phyloP scores from a whole-genome alignment of 2,113 vertebrate species.

The Esox niger region DNA sequence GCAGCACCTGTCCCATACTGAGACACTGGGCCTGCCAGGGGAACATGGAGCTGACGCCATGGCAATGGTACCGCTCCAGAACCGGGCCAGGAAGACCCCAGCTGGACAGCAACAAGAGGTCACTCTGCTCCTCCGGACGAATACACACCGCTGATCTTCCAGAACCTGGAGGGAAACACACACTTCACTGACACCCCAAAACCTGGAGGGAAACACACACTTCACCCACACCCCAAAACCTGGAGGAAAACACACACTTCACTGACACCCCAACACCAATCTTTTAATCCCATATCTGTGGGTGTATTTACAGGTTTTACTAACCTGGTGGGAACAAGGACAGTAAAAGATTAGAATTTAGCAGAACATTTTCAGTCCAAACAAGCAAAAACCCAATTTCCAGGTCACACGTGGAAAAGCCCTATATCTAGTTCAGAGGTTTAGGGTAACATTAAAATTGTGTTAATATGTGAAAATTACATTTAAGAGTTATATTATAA shows the following conservation, averaged over 20 bases:
- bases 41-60: constrained; percentile 89
- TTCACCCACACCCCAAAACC: not conserved
- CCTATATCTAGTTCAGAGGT: no score
- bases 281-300: no score
- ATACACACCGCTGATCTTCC: constrained; percentile 63
- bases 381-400: no score
- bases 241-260: not conserved
- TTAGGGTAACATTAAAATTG: no score
- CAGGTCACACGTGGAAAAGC: no score
- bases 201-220: not conserved
- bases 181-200: no score
- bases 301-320: no score
- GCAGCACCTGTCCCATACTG: constrained; percentile 83
- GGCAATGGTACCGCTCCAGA: constrained; percentile 83
- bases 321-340: no score
- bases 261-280: not conserved
- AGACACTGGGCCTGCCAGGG: constrained; percentile 97
- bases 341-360: no score
- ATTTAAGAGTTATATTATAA: no score
- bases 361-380: no score
- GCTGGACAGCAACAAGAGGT: constrained; percentile 85
- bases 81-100: constrained; percentile 90
- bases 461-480: no score
- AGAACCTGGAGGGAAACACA: constrained; percentile 54
- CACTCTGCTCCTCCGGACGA: constrained; percentile 72